A percentile compares a stretch with the other conserved stretches of the same genome.
Conservation (phyloP, 2,113 vertebrate species). For the Vidua macroura region DNA sequence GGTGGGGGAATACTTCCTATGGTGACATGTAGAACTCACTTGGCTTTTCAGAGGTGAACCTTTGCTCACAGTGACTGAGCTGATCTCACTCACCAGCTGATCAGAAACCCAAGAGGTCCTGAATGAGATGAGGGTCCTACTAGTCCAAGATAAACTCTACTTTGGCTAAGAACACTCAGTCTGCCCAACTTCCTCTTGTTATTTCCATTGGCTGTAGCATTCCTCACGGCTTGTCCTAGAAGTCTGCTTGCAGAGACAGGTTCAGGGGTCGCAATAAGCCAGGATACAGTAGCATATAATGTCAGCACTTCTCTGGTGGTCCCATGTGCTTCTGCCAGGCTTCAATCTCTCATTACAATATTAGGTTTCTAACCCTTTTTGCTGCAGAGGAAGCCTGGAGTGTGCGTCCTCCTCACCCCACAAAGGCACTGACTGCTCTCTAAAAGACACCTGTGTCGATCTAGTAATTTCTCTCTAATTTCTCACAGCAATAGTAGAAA, state of each 20-base stretch:
- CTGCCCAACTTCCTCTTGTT: conserved; percentile 33
- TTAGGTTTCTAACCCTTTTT: conserved; percentile 31
- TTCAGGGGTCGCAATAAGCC: neutral
- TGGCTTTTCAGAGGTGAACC: neutral
- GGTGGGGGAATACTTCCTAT: neutral
- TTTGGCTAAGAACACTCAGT: neutral
- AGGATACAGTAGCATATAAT: neutral
- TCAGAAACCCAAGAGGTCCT: neutral
- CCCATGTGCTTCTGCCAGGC: conserved; percentile 34
- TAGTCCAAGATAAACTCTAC: neutral
- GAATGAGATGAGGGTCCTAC: neutral
- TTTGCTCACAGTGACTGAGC: neutral
- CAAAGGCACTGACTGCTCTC: neutral
- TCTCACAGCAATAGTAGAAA: neutral
- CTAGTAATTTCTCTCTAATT: neutral
- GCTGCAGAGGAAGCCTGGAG: neutral
- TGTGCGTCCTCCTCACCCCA: accelerated
- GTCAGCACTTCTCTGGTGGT: conserved; percentile 59
- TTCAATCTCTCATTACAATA: conserved; percentile 29
- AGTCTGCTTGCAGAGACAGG: neutral
- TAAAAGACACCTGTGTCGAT: accelerated
- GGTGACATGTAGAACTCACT: neutral
- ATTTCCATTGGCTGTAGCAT: conserved; percentile 12
- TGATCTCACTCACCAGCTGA: accelerated
- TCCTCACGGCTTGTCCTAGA: neutral